Conservation (phyloP, 2,888 invertebrate species). For the Caenorhabditis parvicauda region DNA sequence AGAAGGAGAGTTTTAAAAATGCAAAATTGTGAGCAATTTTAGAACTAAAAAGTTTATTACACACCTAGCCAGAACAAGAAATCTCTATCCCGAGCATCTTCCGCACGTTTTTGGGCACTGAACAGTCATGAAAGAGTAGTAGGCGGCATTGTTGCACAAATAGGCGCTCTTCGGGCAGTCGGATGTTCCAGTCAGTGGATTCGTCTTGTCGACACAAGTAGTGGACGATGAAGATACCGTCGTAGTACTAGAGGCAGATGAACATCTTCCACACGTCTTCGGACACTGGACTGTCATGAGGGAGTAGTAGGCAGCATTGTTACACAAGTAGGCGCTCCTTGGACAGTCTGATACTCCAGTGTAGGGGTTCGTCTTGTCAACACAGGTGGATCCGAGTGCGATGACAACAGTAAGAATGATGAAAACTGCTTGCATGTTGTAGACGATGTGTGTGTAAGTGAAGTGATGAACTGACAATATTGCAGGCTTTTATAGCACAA, state of each 20-base stretch:
- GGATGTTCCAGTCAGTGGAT: conserved; percentile 17
- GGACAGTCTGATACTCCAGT: conserved; percentile 17
- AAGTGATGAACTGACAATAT: too few relatives aligned
- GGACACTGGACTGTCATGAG: conserved; percentile 21
- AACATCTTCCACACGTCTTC: conserved; percentile 20
- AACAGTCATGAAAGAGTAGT: conserved; percentile 21
- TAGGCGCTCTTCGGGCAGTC: conserved; percentile 6
- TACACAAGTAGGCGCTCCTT: conserved; percentile 4
- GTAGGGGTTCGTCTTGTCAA: conserved; percentile 11
- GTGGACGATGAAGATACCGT: conserved; percentile 5
- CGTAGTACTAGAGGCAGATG: too few relatives aligned
- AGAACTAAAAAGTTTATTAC: too few relatives aligned
- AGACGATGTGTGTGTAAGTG: too few relatives aligned
- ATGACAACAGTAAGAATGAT: too few relatives aligned
- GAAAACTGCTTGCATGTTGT: too few relatives aligned
- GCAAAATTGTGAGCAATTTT: too few relatives aligned
- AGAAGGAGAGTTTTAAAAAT: too few relatives aligned
- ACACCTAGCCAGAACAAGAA: too few relatives aligned
- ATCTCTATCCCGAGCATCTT: too few relatives aligned
- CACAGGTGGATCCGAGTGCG: too few relatives aligned
- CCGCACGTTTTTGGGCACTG: conserved; percentile 22
- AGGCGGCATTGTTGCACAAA: conserved; percentile 14
- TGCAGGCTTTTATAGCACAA: too few relatives aligned
- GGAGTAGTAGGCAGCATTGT: conserved; percentile 15
- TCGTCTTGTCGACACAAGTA: conserved; percentile 15